phyloP scores from a whole-genome alignment of 1,140 invertebrate genomes.

The Anoplophora glabripennis region DNA sequence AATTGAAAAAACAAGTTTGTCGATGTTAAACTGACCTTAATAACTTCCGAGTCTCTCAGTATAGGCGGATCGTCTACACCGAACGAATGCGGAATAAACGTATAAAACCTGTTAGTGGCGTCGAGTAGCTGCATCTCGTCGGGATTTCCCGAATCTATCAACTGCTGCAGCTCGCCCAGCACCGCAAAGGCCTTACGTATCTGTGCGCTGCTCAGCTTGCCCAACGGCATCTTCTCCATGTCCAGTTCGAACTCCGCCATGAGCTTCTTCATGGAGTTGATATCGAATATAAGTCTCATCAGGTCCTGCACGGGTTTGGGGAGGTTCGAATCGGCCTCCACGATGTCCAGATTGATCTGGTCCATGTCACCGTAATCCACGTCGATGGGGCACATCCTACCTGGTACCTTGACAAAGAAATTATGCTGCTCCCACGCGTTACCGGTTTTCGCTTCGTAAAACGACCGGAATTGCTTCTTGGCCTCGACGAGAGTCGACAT shows the following conservation, averaged over 20 bases:
- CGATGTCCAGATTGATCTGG: conserved; percentile 40
- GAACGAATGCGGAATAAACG: conserved; percentile 92
- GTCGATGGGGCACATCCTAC: conserved; percentile 85
- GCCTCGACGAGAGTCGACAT: conserved; percentile 58
- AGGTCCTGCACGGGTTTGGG: conserved; percentile 76
- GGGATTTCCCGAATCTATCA: conserved; percentile 55
- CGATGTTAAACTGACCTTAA: conserved; percentile 57
- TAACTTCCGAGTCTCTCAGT: conserved; percentile 70
- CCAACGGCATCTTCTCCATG: conserved; percentile 93
- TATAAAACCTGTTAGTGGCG: conserved; percentile 79
- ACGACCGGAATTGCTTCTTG: conserved; percentile 61
- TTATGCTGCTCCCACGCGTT: conserved; percentile 72
- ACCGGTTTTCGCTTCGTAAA: conserved; percentile 81
- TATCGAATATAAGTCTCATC: conserved; percentile 86
- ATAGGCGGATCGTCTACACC: conserved; percentile 80
- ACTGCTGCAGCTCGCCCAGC: conserved; percentile 71
- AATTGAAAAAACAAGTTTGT: too few species aligned
- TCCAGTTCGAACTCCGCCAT: conserved; percentile 96
- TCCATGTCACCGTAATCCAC: conserved; percentile 77
- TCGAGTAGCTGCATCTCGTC: conserved; percentile 67
- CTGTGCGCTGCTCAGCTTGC: conserved; percentile 88
- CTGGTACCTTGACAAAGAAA: conserved; percentile 76
- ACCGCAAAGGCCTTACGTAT: conserved; percentile 82
- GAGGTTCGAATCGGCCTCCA: conserved; percentile 65
- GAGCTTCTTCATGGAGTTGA: conserved; percentile 86